phyloP scores from a whole-genome alignment of 2,888 invertebrate species.

The Leptinotarsa haldemani region DNA sequence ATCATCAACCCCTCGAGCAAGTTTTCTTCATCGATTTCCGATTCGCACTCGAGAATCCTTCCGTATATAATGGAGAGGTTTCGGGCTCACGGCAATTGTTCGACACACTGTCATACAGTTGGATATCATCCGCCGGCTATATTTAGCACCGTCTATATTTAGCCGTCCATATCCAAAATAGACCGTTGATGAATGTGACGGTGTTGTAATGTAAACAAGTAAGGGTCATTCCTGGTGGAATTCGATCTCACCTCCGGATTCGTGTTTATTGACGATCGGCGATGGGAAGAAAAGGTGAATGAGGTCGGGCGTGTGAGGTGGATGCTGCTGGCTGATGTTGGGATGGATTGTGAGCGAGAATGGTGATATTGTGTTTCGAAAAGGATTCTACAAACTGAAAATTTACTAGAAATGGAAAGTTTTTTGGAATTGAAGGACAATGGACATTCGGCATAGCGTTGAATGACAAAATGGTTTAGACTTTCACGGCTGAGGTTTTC shows the following conservation, averaged over 20 bases:
- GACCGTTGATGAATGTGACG: conserved; percentile 44
- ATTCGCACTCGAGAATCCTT: neutral
- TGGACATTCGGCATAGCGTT: too few species aligned
- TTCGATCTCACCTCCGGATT: conserved; percentile 9
- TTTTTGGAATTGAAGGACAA: too few species aligned
- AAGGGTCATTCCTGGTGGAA: conserved; percentile 27
- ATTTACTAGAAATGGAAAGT: too few species aligned
- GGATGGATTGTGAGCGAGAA: too few species aligned
- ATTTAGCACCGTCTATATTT: conserved; percentile 43
- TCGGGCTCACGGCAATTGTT: conserved; percentile 12
- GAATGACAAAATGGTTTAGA: too few species aligned
- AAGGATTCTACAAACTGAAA: too few species aligned
- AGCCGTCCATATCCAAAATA: conserved; percentile 43
- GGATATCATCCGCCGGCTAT: conserved; percentile 36
- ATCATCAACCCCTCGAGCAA: neutral
- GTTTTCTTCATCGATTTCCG: conserved; percentile 8
- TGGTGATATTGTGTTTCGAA: too few species aligned
- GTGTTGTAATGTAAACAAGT: conserved; percentile 25
- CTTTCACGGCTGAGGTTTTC: too few species aligned
- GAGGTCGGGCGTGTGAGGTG: neutral
- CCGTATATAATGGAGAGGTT: conserved; percentile 1
- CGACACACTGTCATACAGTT: conserved; percentile 22
- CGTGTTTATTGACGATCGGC: neutral
- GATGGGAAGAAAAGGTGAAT: neutral
- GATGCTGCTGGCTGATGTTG: too few species aligned